These are phyloP conservation scores for Synergus itoensis DNA, from an alignment of 2,888 invertebrate genomes.

Conservation along the genomic window DNA sequence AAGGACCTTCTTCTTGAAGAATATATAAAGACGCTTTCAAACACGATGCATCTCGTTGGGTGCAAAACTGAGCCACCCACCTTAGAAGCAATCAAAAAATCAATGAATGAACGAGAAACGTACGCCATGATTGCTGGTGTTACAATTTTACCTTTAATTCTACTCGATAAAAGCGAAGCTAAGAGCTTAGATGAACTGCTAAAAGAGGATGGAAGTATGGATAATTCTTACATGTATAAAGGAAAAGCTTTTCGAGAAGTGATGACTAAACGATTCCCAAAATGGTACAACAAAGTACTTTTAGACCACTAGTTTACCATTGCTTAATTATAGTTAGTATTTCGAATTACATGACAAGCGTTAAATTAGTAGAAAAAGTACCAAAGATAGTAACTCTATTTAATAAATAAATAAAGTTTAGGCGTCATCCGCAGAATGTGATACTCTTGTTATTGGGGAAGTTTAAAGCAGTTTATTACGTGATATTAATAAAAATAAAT, in stretches of 20 bases:
- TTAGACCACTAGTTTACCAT: slow-evolving; percentile 59
- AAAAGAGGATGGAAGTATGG: slow-evolving; percentile 33
- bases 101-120: slow-evolving; percentile 55
- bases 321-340: not conserved
- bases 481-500: too few relatives aligned
- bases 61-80: slow-evolving; percentile 67
- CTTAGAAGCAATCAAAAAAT: slow-evolving; percentile 56
- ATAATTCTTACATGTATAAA: slow-evolving; percentile 56
- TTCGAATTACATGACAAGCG: not conserved
- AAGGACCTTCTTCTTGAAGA: slow-evolving; percentile 61
- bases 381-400: not conserved
- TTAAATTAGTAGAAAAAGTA: not conserved
- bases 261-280: slow-evolving; percentile 62
- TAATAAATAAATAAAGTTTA: not conserved
- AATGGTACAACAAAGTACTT: slow-evolving; percentile 64
- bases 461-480: too few relatives aligned
- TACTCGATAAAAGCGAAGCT: slow-evolving; percentile 62
- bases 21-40: slow-evolving; percentile 60
- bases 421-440: too few relatives aligned
- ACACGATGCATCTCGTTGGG: slow-evolving; percentile 63
- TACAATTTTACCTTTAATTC: slow-evolving; percentile 63
- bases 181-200: slow-evolving; percentile 66
- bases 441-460: too few relatives aligned
- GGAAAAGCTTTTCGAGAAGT: slow-evolving; percentile 54
- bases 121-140: slow-evolving; percentile 63